Evolutionary conservation across 1,140 invertebrate genomes (phyloP).

Genomic region (Monomorium pharaonis): DNA sequence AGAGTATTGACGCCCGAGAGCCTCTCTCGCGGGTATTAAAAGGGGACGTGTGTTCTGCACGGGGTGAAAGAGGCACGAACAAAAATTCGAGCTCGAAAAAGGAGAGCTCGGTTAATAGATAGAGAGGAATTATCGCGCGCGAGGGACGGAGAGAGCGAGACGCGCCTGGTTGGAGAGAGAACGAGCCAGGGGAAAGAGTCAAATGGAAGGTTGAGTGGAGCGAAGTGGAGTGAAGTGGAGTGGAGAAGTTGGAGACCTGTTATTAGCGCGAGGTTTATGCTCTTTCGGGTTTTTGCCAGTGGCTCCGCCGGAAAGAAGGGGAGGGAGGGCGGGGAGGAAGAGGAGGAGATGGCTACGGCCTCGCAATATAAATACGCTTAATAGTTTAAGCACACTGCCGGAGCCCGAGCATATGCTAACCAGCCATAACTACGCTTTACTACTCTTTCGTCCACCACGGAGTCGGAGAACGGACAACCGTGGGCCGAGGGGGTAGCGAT

Average conservation of each 20-base stretch:
- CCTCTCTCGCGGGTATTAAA: conserved; percentile 55
- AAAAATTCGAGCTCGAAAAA: conserved; percentile 35
- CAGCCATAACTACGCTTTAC: conserved; percentile 84
- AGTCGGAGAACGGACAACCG: conserved; percentile 6
- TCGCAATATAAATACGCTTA: conserved; percentile 85
- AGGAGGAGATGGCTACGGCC: conserved; percentile 77
- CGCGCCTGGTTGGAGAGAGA: conserved; percentile 31
- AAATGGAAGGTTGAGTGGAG: conserved; percentile 71
- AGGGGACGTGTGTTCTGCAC: conserved; percentile 34
- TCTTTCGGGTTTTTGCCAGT: conserved; percentile 79
- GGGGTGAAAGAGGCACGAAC: conserved; percentile 28
- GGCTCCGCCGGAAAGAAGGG: conserved; percentile 62
- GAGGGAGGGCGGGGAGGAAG: conserved; percentile 40
- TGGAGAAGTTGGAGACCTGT: conserved; percentile 82
- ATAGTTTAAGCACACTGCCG: conserved; percentile 84
- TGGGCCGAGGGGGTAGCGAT: background rate
- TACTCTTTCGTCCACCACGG: conserved; percentile 78
- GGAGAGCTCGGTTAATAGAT: conserved; percentile 37
- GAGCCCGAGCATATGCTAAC: conserved; percentile 82
- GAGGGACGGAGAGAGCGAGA: conserved; percentile 36
- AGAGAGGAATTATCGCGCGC: conserved; percentile 31
- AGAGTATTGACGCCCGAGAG: conserved; percentile 39
- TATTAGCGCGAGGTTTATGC: conserved; percentile 85
- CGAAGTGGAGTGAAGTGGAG: conserved; percentile 80
- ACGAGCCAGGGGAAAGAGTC: conserved; percentile 60